Evolutionary conservation across 2,797 vertebrate genomes (phyloP).

Genomic region (Rhincodon typus): DNA sequence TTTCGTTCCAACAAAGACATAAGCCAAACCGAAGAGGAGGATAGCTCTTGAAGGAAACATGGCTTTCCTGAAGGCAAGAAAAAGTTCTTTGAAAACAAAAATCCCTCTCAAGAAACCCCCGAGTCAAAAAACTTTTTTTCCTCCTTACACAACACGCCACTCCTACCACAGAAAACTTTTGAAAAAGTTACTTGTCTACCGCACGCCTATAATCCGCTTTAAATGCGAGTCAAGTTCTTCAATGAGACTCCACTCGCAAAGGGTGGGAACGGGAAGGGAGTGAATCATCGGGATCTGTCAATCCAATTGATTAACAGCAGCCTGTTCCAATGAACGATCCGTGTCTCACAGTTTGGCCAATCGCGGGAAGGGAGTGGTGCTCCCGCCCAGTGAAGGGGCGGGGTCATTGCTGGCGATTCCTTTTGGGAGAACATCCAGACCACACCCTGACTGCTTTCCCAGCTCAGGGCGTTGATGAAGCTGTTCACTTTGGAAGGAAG

Average conservation of each 20-base stretch:
- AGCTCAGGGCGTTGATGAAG: no score
- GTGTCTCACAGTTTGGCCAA: background rate
- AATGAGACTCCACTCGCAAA: background rate
- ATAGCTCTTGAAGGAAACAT: background rate
- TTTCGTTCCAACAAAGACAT: background rate
- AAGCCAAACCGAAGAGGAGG: background rate
- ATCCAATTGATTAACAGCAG: background rate
- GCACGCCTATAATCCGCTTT: accelerated
- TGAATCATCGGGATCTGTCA: background rate
- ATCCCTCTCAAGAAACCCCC: background rate
- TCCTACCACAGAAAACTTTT: background rate
- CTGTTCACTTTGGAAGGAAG: no score
- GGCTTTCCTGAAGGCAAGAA: no score
- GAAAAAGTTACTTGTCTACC: background rate
- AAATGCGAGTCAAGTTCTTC: background rate
- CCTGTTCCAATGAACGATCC: background rate
- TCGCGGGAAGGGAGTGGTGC: background rate
- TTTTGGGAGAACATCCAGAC: background rate
- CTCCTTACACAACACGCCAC: background rate
- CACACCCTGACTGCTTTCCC: background rate
- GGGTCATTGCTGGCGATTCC: background rate
- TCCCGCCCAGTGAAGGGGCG: background rate
- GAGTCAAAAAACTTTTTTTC: background rate
- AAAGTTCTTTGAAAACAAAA: background rate
- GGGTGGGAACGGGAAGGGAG: background rate